Percentiles rank a stretch among this genome's conserved stretches.
Evolutionary conservation across 64 coral and sea anemone species (phyloP).

Genomic region (Actinia tenebrosa): DNA sequence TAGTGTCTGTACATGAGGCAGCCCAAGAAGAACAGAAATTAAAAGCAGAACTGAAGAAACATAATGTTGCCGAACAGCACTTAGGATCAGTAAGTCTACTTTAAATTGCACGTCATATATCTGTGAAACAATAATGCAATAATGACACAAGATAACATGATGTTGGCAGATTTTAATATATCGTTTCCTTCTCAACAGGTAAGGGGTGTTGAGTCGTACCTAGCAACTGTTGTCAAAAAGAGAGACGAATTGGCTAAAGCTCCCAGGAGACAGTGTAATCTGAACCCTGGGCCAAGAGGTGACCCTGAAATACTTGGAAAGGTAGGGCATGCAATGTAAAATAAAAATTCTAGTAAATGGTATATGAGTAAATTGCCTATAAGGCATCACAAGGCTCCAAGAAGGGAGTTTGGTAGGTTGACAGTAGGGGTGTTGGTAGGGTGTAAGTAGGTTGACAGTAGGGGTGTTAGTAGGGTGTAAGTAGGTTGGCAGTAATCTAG

Average conservation of each 20-base stretch:
- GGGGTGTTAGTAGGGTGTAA: no score
- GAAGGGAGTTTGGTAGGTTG: no score
- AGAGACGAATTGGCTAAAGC: conserved; percentile 56
- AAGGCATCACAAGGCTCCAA: no score
- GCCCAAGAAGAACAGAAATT: conserved; percentile 85
- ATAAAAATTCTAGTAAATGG: no score
- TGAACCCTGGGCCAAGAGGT: conserved; percentile 89
- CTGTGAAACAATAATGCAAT: no score
- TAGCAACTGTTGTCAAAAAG: conserved; percentile 60
- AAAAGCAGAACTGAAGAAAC: conserved; percentile 80
- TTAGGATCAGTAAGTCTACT: conserved; percentile 58
- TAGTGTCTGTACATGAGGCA: conserved; percentile 94
- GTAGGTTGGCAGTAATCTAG: no score
- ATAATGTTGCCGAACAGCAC: conserved; percentile 47
- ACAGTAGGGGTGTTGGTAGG: no score
- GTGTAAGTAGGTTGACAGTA: no score
- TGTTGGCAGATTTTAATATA: no score
- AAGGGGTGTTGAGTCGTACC: conserved; percentile 43
- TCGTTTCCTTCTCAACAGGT: neutral
- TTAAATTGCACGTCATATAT: neutral
- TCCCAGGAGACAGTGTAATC: conserved; percentile 75
- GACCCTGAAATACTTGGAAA: conserved; percentile 84
- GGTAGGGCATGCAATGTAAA: conserved; percentile 24
- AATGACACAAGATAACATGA: no score
- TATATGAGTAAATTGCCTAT: no score